Evolutionary conservation across 2,888 invertebrate genomes (phyloP).

Genomic region (Euphydryas editha): DNA sequence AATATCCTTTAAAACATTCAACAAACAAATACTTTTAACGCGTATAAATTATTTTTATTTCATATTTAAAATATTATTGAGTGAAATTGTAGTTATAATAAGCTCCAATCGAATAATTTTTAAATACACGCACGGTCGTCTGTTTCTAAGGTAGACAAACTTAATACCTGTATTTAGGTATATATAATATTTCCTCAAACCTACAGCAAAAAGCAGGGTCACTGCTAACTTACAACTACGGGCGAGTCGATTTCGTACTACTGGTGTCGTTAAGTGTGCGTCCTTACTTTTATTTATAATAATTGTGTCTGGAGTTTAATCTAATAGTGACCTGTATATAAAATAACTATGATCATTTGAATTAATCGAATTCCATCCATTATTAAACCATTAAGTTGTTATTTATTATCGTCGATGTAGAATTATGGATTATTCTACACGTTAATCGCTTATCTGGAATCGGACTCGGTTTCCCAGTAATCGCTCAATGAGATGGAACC

Average conservation of each 20-base stretch:
- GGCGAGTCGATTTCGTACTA: no score
- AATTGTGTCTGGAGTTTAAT: no score
- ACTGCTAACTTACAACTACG: no score
- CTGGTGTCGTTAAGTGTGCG: no score
- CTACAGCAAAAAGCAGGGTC: no score
- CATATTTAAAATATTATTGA: neutral
- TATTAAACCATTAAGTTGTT: neutral
- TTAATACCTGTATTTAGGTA: no score
- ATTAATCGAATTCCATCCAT: neutral
- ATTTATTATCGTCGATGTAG: neutral
- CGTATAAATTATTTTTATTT: neutral
- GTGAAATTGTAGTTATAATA: no score
- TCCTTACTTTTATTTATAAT: no score
- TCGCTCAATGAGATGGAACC: conserved; percentile 16
- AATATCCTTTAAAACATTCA: neutral
- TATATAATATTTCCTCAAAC: no score
- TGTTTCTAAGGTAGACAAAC: no score
- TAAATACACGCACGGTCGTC: no score
- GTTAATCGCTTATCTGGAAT: neutral
- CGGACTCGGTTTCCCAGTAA: neutral
- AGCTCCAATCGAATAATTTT: no score
- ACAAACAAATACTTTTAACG: neutral
- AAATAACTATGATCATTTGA: neutral
- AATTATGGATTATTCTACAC: neutral
- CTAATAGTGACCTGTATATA: neutral